phyloP scores from a whole-genome alignment of 53 echinoderm and acorn worm species.

The Echinarachnius parma region DNA sequence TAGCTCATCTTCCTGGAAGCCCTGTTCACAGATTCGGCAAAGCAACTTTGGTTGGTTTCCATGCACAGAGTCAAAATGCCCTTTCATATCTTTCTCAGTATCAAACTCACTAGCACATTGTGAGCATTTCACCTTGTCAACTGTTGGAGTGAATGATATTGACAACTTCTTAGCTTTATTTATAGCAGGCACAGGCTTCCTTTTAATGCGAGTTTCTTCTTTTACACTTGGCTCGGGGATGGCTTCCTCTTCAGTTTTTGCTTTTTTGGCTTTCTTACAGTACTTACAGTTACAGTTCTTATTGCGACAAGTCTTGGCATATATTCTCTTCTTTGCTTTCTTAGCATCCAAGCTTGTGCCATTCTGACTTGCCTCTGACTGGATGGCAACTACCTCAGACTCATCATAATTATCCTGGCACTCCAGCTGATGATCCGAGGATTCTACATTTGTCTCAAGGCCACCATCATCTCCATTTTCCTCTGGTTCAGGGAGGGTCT shows the following conservation, averaged over 20 bases:
- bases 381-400: conserved; percentile 1
- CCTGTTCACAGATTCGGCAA: conserved; percentile 24
- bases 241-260: no score
- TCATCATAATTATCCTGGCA: conserved; percentile 26
- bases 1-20: conserved; percentile 30
- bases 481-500: no score
- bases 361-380: conserved; percentile 10
- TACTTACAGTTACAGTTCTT: conserved; percentile 29
- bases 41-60: conserved; percentile 17
- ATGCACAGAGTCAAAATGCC: conserved; percentile 26
- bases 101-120: conserved; percentile 14
- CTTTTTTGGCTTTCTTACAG: conserved; percentile 14
- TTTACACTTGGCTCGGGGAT: no score
- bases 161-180: conserved; percentile 27
- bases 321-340: conserved; percentile 27
- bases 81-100: conserved; percentile 14
- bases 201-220: no score
- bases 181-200: conserved; percentile 19
- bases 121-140: conserved; percentile 11
- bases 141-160: conserved; percentile 32
- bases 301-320: conserved; percentile 28
- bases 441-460: no score
- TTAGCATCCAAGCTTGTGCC: not conserved
- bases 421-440: conserved; percentile 5
- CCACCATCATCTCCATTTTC: not conserved